phyloP scores from a whole-genome alignment of 2,888 invertebrate species.

The Leucoma salicis region DNA sequence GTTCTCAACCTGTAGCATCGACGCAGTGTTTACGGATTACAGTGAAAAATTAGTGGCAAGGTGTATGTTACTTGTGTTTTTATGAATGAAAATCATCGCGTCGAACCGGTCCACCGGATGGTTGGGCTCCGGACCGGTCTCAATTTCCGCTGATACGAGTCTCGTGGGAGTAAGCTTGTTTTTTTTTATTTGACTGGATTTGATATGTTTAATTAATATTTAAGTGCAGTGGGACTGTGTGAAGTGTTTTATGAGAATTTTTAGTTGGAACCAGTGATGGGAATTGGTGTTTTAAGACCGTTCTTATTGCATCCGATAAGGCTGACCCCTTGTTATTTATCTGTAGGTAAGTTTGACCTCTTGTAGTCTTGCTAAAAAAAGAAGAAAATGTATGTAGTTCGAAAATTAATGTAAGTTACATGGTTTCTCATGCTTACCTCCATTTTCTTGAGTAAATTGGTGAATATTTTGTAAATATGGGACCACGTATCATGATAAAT shows the following conservation, averaged over 20 bases:
- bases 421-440: no score
- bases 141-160: slow-evolving; percentile 55
- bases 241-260: slow-evolving; percentile 2
- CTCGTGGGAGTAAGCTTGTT: slow-evolving; percentile 54
- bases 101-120: slow-evolving; percentile 51
- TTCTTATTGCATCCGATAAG: not conserved
- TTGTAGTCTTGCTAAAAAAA: no score
- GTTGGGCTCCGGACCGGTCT: slow-evolving; percentile 50
- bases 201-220: slow-evolving; percentile 33
- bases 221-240: slow-evolving; percentile 16
- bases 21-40: slow-evolving; percentile 53
- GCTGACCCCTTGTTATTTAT: not conserved
- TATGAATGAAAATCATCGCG: slow-evolving; percentile 51
- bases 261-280: not conserved
- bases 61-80: slow-evolving; percentile 42
- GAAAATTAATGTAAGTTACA: no score
- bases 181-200: slow-evolving; percentile 37
- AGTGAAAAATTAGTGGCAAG: slow-evolving; percentile 51
- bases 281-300: not conserved
- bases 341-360: not conserved
- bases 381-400: no score
- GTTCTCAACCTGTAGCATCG: slow-evolving; percentile 62
- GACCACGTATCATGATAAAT: no score
- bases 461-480: no score
- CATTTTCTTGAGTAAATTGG: no score